Conservation (phyloP, 2,888 invertebrate species). For the Suillia variegata region DNA sequence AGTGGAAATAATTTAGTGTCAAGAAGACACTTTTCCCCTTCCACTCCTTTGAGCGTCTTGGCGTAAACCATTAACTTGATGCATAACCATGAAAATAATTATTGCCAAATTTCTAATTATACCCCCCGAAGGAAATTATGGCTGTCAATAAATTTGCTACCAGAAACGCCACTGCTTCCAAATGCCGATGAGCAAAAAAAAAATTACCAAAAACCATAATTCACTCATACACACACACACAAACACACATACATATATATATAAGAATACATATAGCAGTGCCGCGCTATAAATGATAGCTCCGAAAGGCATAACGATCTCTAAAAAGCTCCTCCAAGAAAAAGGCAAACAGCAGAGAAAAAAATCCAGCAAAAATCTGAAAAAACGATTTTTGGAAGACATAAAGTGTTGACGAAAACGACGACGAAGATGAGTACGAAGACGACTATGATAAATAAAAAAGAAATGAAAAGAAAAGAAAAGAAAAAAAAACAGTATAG, state of each 20-base stretch:
- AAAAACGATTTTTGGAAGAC: slow-evolving; percentile 10
- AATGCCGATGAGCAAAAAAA: slow-evolving; percentile 38
- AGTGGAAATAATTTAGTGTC: no score
- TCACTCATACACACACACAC: slow-evolving; percentile 45
- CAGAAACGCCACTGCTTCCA: slow-evolving; percentile 37
- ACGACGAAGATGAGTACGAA: slow-evolving; percentile 28
- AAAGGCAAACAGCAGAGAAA: not conserved
- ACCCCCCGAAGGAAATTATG: slow-evolving; percentile 52
- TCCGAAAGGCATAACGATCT: slow-evolving; percentile 11
- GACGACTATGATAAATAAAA: slow-evolving; percentile 26
- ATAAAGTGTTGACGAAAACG: slow-evolving; percentile 20
- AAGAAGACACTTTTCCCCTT: no score
- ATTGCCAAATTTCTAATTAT: slow-evolving; percentile 54
- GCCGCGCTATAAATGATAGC: slow-evolving; percentile 11
- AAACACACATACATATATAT: slow-evolving; percentile 14
- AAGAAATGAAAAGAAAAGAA: not conserved
- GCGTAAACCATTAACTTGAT: slow-evolving; percentile 44
- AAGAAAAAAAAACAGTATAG: not conserved
- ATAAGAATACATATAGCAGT: not conserved
- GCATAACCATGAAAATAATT: slow-evolving; percentile 44
- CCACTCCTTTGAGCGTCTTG: not conserved
- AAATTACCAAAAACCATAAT: slow-evolving; percentile 48
- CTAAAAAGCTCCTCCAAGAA: slow-evolving; percentile 1
- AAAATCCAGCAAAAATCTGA: slow-evolving; percentile 16
- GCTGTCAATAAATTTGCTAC: slow-evolving; percentile 52